Evolutionary conservation across 2,797 vertebrate genomes (phyloP).

Genomic region (Harpagifer antarcticus): DNA sequence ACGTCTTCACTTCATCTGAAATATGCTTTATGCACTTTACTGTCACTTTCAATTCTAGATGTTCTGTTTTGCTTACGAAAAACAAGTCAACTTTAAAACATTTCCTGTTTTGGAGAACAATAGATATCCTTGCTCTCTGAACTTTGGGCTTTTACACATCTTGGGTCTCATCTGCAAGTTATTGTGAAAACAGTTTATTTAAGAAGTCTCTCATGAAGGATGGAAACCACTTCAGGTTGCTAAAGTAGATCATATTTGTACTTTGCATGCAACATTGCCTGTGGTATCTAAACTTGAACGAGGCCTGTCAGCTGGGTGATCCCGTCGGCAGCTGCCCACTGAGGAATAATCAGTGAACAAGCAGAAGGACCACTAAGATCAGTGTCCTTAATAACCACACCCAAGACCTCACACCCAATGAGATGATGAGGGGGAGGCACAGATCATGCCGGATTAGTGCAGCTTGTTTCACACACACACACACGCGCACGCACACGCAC

Average conservation of each 20-base stretch:
- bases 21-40: conserved; percentile 21
- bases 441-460: conserved; percentile 78
- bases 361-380: conserved; percentile 84
- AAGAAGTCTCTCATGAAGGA: neutral
- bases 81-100: neutral
- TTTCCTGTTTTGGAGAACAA: neutral
- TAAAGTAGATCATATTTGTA: too few relatives aligned
- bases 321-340: conserved; percentile 65
- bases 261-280: neutral
- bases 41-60: neutral
- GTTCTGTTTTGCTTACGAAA: neutral
- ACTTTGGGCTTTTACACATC: neutral
- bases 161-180: neutral
- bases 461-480: conserved; percentile 63
- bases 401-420: conserved; percentile 79
- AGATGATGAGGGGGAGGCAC: conserved; percentile 79
- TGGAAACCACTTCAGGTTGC: neutral
- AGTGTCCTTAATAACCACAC: conserved; percentile 84
- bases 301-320: conserved; percentile 51
- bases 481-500: conserved; percentile 26
- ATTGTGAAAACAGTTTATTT: neutral
- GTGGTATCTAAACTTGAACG: conserved; percentile 37
- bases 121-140: neutral
- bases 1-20: conserved; percentile 20
- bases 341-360: conserved; percentile 76